These are phyloP conservation scores for Drosophila gaucha DNA, from an alignment of 2,888 invertebrate genomes.

Conservation along the genomic window DNA sequence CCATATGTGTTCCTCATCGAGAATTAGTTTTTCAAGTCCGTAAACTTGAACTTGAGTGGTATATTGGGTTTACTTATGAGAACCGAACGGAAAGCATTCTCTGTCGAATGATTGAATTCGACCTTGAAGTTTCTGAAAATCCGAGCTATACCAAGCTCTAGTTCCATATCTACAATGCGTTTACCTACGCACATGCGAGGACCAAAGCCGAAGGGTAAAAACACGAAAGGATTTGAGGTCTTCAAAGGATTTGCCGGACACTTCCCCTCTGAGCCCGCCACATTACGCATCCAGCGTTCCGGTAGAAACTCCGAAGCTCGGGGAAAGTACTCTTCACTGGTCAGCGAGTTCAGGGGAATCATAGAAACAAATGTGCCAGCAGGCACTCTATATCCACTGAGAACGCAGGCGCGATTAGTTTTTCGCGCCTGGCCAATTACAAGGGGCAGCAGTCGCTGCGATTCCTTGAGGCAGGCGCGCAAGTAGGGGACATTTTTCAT, in stretches of 20 bases:
- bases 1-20: not conserved
- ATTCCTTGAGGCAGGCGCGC: slow-evolving; percentile 91
- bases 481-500: slow-evolving; percentile 87
- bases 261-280: slow-evolving; percentile 85
- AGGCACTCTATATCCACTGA: slow-evolving; percentile 88
- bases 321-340: slow-evolving; percentile 87
- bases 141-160: slow-evolving; percentile 86
- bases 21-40: slow-evolving; percentile 63
- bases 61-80: slow-evolving; percentile 82
- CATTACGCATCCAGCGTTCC: slow-evolving; percentile 88
- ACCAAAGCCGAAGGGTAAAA: slow-evolving; percentile 89
- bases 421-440: slow-evolving; percentile 86
- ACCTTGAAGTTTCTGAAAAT: slow-evolving; percentile 78
- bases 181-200: slow-evolving; percentile 89
- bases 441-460: slow-evolving; percentile 87
- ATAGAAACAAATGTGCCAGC: slow-evolving; percentile 89
- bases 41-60: slow-evolving; percentile 83
- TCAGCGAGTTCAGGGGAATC: slow-evolving; percentile 86
- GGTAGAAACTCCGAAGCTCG: slow-evolving; percentile 88
- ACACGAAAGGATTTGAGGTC: slow-evolving; percentile 73
- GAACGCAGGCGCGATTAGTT: slow-evolving; percentile 86
- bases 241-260: slow-evolving; percentile 89
- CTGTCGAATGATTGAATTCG: slow-evolving; percentile 76
- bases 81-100: slow-evolving; percentile 71
- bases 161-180: slow-evolving; percentile 90